A percentile compares a stretch with the other conserved stretches of the same genome.
These are phyloP conservation scores for Chloroceryle amazona DNA, from an alignment of 2,797 vertebrate species.

Conservation along the genomic window DNA sequence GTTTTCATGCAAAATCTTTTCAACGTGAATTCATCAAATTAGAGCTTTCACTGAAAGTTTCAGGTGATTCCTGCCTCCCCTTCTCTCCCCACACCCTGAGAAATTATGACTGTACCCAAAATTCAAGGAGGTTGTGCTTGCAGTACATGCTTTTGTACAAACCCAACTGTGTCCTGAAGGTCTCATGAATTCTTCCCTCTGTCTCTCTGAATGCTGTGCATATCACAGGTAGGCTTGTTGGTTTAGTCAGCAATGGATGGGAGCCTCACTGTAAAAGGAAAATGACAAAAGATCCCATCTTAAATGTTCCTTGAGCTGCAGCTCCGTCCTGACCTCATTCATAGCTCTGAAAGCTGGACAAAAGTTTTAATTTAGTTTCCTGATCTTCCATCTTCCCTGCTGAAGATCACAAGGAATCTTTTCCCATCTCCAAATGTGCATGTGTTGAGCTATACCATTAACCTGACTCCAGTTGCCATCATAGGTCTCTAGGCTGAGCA, in stretches of 20 bases:
- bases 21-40: neutral
- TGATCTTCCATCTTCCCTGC: neutral
- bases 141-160: neutral
- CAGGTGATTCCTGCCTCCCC: neutral
- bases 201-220: neutral
- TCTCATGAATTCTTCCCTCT: neutral
- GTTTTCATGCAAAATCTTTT: neutral
- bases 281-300: neutral
- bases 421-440: neutral
- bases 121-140: neutral
- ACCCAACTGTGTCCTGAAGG: neutral
- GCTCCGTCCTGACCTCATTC: neutral
- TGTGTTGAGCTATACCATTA: neutral
- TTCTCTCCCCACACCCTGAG: neutral
- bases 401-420: neutral
- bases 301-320: neutral
- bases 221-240: rapidly evolving
- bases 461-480: neutral
- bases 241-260: neutral
- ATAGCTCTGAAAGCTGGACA: neutral
- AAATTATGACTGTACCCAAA: neutral
- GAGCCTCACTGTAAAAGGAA: neutral
- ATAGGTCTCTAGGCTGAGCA: neutral
- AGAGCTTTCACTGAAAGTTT: neutral
- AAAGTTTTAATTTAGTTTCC: neutral